phyloP scores from a whole-genome alignment of 2,888 invertebrate species.

The Agrotis segetum region DNA sequence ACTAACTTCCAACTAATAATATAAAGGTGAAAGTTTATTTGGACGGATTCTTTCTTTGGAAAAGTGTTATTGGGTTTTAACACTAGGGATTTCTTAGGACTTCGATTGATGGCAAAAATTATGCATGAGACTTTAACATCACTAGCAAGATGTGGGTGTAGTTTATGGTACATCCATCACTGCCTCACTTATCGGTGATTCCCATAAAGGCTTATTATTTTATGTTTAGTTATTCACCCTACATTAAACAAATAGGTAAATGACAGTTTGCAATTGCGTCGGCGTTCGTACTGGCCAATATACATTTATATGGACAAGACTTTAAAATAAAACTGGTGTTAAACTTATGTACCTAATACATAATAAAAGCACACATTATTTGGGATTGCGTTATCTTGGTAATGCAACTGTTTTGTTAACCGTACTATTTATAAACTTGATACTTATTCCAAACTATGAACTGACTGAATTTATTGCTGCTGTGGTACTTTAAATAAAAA shows the following conservation, averaged over 20 bases:
- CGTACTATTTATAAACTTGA: background rate
- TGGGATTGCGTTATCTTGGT: slow-evolving; percentile 9
- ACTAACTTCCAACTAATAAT: background rate
- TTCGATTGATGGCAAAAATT: background rate
- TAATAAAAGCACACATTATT: slow-evolving; percentile 28
- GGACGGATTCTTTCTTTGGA: too few relatives aligned
- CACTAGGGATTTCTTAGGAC: too few relatives aligned
- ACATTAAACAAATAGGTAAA: slow-evolving; percentile 15
- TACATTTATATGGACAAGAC: slow-evolving; percentile 16
- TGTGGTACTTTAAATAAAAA: background rate
- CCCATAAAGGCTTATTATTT: too few relatives aligned
- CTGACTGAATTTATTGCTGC: slow-evolving; percentile 2
- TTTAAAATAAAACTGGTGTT: slow-evolving; percentile 23
- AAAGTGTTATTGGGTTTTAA: too few relatives aligned
- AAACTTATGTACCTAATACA: slow-evolving; percentile 19
- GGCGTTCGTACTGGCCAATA: slow-evolving; percentile 17
- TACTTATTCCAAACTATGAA: slow-evolving; percentile 1
- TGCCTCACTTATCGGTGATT: background rate
- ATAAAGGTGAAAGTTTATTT: too few relatives aligned
- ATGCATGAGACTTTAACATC: background rate
- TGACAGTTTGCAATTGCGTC: slow-evolving; percentile 42
- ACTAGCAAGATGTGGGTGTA: background rate
- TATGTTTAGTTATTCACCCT: too few relatives aligned
- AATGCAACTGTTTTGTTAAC: slow-evolving; percentile 24
- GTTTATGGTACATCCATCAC: background rate